Base-by-base conservation (phyloP, 2,797 vertebrate genomes). In the Tokudaia tokunoshimensis region DNA sequence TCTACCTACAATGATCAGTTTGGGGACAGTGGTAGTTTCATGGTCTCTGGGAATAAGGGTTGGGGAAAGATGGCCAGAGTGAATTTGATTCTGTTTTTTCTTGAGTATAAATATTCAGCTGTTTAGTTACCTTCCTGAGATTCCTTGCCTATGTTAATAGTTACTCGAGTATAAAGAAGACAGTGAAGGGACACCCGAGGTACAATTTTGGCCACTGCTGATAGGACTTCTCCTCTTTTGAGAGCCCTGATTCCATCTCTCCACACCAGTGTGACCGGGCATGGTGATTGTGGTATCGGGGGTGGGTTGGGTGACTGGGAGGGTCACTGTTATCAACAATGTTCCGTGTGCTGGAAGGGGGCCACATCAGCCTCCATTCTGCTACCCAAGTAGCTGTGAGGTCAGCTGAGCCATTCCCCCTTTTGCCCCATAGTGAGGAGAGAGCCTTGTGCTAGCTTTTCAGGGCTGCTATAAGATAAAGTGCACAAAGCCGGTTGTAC, bases 251-350 rank as follows among this genome's bases (percentile, higher is more conserved):
- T 19, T 29, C 22, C 6, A 0, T 41, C 65, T 12, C 47, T 52
- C 14, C 34, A 4, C 29, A 0, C 31, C 17, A 59, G 6, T 15
- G 41, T 37, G 19, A 4, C 15, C 1, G 8, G n/a, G 44, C 0
- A 0, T 3, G 24, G n/a, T n/a, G 74, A 50, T 57, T 63, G 92
- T n/a, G 44, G 8, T 0, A 20, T 22, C n/a, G 1, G 72, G 37
- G 10, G 70, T 72, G 15, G 70, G n/a, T 12, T 65, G 29, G 29
- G 63, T 70, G 65, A 41, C 22, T 12, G 20, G 26, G 29, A 14
- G 3, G 29, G 5, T 75, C 4, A 14, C 12, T 0, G 0, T 1
- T 52, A 34, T 17, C 29, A 5, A 14, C 1, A 1, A 0, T 26
- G 1, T 0, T 20, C 14, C 9, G 8, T 57, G 41, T 47, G 78